Conservation (phyloP, 1,140 invertebrate species). For the honey bee (Apis mellifera) region Amel_HAv3.1 CM009937.2:9778001-9778500, state of each 20-base stretch:
- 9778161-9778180: neutral
- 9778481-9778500: slow-evolving; percentile 46
- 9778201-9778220: neutral
- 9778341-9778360: slow-evolving; percentile 53
- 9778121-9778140: neutral
- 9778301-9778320: slow-evolving; percentile 51
- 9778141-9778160: neutral
- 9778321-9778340: slow-evolving; percentile 37
- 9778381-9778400: slow-evolving; percentile 43
- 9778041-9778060: too few species aligned
- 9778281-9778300: slow-evolving; percentile 16
- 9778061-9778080: too few species aligned
- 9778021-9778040: too few species aligned
- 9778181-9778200: neutral
- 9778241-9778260: slow-evolving; percentile 53
- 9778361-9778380: slow-evolving; percentile 9
- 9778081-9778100: too few species aligned
- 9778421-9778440: slow-evolving; percentile 55
- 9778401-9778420: slow-evolving; percentile 51
- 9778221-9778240: slow-evolving; percentile 11
- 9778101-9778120: too few species aligned
- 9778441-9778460: slow-evolving; percentile 44
- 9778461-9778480: slow-evolving; percentile 40
- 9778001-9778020: too few species aligned
- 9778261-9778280: slow-evolving; percentile 37